Conservation (phyloP, 2,888 invertebrate species). For the Leptinotarsa haldemani region DNA sequence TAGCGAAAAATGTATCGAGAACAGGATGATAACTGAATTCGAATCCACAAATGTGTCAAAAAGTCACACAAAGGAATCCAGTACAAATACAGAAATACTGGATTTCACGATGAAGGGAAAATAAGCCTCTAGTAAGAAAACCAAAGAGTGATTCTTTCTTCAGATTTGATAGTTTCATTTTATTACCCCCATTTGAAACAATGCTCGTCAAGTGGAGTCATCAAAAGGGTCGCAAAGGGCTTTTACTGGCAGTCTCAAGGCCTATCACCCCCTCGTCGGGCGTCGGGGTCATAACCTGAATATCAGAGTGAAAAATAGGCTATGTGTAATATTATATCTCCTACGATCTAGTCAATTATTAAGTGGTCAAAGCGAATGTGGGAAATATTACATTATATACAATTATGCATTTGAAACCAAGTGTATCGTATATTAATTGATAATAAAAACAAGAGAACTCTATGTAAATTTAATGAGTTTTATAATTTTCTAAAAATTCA, state of each 20-base stretch:
- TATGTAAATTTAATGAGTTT: too few relatives aligned
- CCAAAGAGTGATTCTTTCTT: conserved; percentile 28
- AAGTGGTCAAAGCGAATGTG: neutral
- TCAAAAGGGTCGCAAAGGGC: conserved; percentile 44
- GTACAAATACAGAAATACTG: neutral
- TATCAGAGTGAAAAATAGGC: neutral
- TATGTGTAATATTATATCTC: neutral
- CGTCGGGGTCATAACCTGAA: conserved; percentile 35
- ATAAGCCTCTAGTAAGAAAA: conserved; percentile 19
- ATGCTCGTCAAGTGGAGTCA: conserved; percentile 50
- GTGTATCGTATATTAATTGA: too few relatives aligned
- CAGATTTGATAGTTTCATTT: conserved; percentile 54
- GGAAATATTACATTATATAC: too few relatives aligned
- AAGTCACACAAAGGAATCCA: neutral
- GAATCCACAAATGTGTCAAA: neutral
- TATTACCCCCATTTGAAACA: conserved; percentile 56
- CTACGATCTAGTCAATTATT: neutral
- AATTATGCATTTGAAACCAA: too few relatives aligned
- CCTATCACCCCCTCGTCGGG: conserved; percentile 38
- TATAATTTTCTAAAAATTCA: too few relatives aligned
- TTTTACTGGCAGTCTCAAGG: conserved; percentile 40
- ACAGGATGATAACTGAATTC: neutral
- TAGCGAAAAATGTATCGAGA: neutral
- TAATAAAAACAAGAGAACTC: too few relatives aligned
- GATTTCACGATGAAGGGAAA: neutral